These are phyloP conservation scores for Ophioninae sp. DNA, from an alignment of 2,888 invertebrate genomes.

Conservation along the genomic window DNA sequence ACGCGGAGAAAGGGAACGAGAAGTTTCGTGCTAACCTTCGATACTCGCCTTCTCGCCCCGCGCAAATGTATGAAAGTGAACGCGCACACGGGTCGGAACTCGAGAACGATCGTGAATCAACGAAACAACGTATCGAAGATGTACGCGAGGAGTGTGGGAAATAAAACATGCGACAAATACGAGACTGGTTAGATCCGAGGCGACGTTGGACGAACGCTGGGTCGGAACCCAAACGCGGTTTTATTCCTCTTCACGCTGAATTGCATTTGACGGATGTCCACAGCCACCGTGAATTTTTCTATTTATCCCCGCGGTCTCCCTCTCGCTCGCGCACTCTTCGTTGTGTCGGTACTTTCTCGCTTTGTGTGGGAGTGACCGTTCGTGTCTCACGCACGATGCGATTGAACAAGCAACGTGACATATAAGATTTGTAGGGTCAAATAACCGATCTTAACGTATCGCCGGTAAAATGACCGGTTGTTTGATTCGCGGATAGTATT, in stretches of 20 bases:
- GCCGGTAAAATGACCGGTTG: neutral
- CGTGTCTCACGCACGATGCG: neutral
- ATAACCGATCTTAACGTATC: neutral
- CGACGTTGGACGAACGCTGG: neutral
- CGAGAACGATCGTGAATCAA: neutral
- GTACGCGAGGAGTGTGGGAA: neutral
- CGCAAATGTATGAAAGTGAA: neutral
- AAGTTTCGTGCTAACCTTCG: constrained; percentile 15
- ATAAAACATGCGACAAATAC: neutral
- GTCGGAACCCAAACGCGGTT: neutral
- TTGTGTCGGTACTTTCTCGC: neutral
- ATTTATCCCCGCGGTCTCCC: neutral
- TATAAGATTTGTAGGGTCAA: neutral
- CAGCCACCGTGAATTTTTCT: neutral
- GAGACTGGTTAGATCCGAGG: neutral
- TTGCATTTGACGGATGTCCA: neutral
- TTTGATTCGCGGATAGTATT: neutral
- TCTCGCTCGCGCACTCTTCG: neutral
- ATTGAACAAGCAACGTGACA: neutral
- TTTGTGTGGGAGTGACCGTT: neutral
- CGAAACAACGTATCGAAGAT: neutral
- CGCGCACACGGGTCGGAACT: neutral
- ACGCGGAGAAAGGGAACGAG: neutral
- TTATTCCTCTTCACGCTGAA: neutral
- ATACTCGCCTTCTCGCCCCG: neutral